Percentiles rank a stretch among this genome's conserved stretches.
These are phyloP conservation scores for Drosophila murphyi DNA, from an alignment of 1,140 invertebrate genomes.

Conservation along the genomic window DNA sequence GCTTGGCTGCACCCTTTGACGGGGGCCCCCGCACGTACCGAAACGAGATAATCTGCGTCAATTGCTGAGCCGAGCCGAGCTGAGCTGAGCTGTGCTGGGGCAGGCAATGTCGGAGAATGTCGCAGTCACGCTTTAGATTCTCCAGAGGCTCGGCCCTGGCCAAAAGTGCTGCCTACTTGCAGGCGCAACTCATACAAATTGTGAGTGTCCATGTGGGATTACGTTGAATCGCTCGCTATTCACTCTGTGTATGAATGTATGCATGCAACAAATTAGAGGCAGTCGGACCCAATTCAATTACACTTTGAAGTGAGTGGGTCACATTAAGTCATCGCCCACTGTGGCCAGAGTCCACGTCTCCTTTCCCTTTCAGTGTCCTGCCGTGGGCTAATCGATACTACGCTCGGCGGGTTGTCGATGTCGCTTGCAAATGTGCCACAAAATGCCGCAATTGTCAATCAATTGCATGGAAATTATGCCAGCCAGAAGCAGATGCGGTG, in stretches of 20 bases:
- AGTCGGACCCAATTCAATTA: conserved; percentile 53
- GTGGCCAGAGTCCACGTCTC: neutral
- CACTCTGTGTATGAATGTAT: neutral
- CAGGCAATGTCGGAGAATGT: neutral
- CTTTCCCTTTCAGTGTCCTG: conserved; percentile 30
- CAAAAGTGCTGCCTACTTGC: conserved; percentile 44
- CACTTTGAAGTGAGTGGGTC: conserved; percentile 31
- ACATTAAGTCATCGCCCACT: conserved; percentile 10
- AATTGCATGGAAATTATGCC: conserved; percentile 80
- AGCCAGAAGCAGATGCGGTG: conserved; percentile 25
- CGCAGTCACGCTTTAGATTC: conserved; percentile 3
- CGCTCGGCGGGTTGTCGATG: conserved; percentile 51
- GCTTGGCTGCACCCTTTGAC: conserved; percentile 65
- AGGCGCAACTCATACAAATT: conserved; percentile 65
- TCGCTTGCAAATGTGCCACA: conserved; percentile 75
- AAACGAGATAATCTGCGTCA: conserved; percentile 65
- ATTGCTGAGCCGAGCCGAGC: conserved; percentile 30
- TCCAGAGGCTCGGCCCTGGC: neutral
- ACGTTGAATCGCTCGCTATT: neutral
- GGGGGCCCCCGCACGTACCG: conserved; percentile 16
- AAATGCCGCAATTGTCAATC: conserved; percentile 82
- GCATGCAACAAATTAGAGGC: conserved; percentile 38
- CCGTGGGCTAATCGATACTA: conserved; percentile 74
- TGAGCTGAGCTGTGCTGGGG: neutral
- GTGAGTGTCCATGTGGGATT: conserved; percentile 30